A percentile compares a stretch with the other conserved stretches of the same genome.
These are phyloP conservation scores for Anoplopoma fimbria DNA, from an alignment of 2,113 vertebrate species.

Conservation along the genomic window DNA sequence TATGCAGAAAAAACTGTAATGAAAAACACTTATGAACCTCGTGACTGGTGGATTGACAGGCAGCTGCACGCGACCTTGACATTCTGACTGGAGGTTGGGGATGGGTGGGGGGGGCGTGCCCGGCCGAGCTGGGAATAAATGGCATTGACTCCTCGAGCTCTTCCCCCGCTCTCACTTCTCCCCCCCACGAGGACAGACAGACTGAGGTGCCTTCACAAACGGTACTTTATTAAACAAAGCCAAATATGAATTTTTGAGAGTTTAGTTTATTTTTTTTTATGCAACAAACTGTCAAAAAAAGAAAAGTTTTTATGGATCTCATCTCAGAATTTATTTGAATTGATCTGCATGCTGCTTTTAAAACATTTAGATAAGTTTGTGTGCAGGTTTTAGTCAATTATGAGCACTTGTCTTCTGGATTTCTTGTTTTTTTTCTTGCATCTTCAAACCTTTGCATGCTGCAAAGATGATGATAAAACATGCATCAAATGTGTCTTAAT, in stretches of 20 bases:
- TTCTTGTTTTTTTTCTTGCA: background rate
- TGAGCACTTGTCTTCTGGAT: background rate
- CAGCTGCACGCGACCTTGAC: constrained; percentile 42
- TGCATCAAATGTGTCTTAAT: background rate
- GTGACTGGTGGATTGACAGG: background rate
- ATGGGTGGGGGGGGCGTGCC: constrained; percentile 39
- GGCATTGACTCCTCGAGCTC: fast-evolving
- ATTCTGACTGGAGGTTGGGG: background rate
- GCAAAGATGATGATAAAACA: background rate
- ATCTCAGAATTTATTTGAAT: background rate
- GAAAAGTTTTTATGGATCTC: background rate
- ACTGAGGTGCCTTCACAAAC: background rate
- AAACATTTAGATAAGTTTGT: background rate
- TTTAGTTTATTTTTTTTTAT: background rate
- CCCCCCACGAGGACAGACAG: background rate
- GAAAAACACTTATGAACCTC: too few relatives aligned
- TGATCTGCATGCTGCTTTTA: background rate
- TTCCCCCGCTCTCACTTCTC: constrained; percentile 3
- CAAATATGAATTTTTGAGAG: background rate
- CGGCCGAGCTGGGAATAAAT: constrained; percentile 36
- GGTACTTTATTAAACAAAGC: background rate
- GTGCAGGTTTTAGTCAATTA: background rate
- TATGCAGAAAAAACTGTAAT: too few relatives aligned
- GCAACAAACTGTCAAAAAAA: background rate
- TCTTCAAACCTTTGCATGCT: background rate